These are phyloP conservation scores for Drepana arcuata DNA, from an alignment of 1,140 invertebrate genomes.

Conservation along the genomic window DNA sequence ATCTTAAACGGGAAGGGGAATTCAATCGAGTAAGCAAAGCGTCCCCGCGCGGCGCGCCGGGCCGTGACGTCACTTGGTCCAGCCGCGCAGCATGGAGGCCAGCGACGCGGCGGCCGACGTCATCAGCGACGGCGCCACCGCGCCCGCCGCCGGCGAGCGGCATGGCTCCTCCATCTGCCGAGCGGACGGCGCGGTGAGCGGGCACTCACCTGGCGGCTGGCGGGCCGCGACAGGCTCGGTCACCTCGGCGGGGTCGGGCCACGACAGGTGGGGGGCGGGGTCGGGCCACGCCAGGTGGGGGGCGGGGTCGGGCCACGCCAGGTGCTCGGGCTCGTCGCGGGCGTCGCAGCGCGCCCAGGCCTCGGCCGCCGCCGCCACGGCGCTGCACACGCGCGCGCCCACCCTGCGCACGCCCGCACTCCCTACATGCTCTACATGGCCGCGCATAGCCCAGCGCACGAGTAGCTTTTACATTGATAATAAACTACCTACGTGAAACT, in stretches of 20 bases:
- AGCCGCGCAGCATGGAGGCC: conserved; percentile 80
- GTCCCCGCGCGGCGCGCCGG: background rate
- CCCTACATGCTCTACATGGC: conserved; percentile 22
- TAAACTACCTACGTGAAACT: too few species aligned
- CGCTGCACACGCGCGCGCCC: conserved; percentile 8
- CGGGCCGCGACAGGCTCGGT: background rate
- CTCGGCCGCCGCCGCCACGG: conserved; percentile 1
- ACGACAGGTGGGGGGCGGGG: conserved; percentile 55
- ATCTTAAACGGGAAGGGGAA: too few species aligned
- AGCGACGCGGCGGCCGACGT: conserved; percentile 80
- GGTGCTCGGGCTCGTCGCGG: conserved; percentile 53
- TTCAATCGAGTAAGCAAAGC: background rate
- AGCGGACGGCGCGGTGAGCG: background rate
- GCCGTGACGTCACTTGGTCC: conserved; percentile 60
- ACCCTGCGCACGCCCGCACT: too few species aligned
- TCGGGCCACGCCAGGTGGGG: too few species aligned
- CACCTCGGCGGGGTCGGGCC: conserved; percentile 48
- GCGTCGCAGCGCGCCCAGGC: conserved; percentile 23
- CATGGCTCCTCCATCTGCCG: conserved; percentile 37
- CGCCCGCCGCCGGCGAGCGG: conserved; percentile 55
- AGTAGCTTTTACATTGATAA: too few species aligned
- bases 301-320: conserved; percentile 61
- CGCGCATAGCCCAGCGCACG: conserved; percentile 10
- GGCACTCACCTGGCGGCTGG: background rate
- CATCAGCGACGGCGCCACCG: conserved; percentile 76